These are phyloP conservation scores for Diadema setosum DNA, from an alignment of 35 echinoderm and acorn worm genomes.

Conservation along the genomic window DNA sequence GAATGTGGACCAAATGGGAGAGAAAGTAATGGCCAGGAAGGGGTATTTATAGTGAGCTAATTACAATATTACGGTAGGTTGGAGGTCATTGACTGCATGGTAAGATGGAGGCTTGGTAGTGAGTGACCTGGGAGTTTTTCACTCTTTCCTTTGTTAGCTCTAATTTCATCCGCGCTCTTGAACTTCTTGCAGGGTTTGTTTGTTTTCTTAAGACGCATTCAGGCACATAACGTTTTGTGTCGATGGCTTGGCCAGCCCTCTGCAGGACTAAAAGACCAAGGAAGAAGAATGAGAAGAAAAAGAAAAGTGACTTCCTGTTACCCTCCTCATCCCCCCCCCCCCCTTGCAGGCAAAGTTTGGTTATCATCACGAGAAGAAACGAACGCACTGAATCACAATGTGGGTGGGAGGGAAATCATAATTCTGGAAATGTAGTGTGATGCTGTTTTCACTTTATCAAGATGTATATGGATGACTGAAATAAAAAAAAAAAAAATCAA, in stretches of 20 bases:
- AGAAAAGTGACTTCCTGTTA: no score
- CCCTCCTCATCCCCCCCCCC: no score
- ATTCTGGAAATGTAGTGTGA: no score
- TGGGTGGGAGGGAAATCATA: no score
- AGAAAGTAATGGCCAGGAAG: background rate
- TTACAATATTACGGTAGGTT: background rate
- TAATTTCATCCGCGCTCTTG: background rate
- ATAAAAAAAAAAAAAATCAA: no score
- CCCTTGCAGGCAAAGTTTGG: no score
- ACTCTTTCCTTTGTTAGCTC: background rate
- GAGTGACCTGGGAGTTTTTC: background rate
- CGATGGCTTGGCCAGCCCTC: no score
- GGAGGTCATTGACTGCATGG: constrained; percentile 6
- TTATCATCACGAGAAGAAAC: no score
- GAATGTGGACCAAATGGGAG: background rate
- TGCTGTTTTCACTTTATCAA: no score
- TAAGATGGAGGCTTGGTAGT: background rate
- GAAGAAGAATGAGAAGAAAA: no score
- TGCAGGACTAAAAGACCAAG: background rate
- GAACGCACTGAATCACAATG: no score
- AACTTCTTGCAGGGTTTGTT: background rate
- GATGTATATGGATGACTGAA: no score
- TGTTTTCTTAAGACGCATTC: background rate
- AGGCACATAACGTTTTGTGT: background rate
- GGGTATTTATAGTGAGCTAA: background rate